Percentiles rank a stretch among this genome's conserved stretches.
These are phyloP conservation scores for Lamprotornis superbus DNA, from an alignment of 2,113 vertebrate genomes.

Conservation along the genomic window DNA sequence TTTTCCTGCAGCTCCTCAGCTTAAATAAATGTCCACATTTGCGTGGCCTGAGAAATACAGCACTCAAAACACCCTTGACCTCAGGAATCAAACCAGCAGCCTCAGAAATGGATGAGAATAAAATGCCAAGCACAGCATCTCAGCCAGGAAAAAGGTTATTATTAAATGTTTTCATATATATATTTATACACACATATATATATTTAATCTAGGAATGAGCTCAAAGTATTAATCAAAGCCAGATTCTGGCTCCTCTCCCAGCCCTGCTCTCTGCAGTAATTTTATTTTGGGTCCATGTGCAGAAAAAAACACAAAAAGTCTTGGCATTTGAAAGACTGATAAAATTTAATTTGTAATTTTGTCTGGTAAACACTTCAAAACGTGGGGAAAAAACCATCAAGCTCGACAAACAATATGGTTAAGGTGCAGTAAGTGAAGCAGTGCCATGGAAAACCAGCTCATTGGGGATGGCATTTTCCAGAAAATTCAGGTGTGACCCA, in stretches of 20 bases:
- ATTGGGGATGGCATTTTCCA: background rate
- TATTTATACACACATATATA: background rate
- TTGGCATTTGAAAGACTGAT: conserved; percentile 64
- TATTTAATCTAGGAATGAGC: conserved; percentile 33
- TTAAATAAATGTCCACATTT: background rate
- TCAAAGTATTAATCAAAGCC: conserved; percentile 62
- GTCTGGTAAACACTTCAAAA: conserved; percentile 55
- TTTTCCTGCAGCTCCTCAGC: conserved; percentile 2
- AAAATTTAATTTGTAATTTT: conserved; percentile 65
- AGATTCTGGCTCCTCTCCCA: background rate
- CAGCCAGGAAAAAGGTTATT: conserved; percentile 53
- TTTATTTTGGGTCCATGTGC: conserved; percentile 5
- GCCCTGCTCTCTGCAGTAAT: background rate
- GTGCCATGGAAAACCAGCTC: background rate
- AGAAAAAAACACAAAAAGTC: conserved; percentile 55
- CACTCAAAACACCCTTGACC: background rate
- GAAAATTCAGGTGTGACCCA: background rate
- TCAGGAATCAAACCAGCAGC: background rate
- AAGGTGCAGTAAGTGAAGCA: background rate
- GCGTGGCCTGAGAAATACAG: background rate
- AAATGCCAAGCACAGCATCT: conserved; percentile 23
- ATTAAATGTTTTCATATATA: conserved; percentile 58
- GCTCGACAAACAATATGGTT: background rate
- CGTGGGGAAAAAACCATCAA: background rate
- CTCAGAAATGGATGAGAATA: background rate